Percentiles rank a stretch among this genome's conserved stretches.
Evolutionary conservation across 2,113 vertebrate genomes (phyloP).

Genomic region (Climacteris rufus): DNA sequence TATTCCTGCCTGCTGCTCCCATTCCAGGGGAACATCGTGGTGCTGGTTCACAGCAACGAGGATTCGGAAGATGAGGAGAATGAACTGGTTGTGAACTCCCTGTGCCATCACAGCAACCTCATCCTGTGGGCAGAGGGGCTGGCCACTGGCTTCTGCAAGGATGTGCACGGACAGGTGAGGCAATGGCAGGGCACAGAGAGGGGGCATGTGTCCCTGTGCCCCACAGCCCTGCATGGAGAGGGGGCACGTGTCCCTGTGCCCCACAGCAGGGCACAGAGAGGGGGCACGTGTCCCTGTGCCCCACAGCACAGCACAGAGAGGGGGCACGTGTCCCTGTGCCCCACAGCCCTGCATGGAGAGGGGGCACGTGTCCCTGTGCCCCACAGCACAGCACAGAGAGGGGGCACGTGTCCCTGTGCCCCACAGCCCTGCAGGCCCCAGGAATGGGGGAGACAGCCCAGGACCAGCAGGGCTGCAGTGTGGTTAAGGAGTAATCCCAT

Average conservation of each 20-base stretch:
- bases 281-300: background rate
- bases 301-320: accelerated
- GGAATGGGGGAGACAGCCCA: accelerated
- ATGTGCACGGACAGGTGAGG: constrained; percentile 89
- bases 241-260: background rate
- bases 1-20: background rate
- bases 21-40: constrained; percentile 83
- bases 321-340: background rate
- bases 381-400: too few species aligned
- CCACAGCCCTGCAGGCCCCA: accelerated
- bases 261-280: background rate
- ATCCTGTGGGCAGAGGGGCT: constrained; percentile 85
- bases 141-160: constrained; percentile 89
- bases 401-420: accelerated
- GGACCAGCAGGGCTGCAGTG: background rate
- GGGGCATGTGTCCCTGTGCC: background rate
- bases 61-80: constrained; percentile 72
- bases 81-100: constrained; percentile 73
- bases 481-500: accelerated
- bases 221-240: accelerated
- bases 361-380: background rate
- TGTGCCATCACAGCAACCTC: constrained; percentile 86
- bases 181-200: accelerated
- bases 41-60: constrained; percentile 73
- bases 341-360: accelerated